Evolutionary conservation across 2,113 vertebrate species (phyloP).

Genomic region (Leiothrix lutea): DNA sequence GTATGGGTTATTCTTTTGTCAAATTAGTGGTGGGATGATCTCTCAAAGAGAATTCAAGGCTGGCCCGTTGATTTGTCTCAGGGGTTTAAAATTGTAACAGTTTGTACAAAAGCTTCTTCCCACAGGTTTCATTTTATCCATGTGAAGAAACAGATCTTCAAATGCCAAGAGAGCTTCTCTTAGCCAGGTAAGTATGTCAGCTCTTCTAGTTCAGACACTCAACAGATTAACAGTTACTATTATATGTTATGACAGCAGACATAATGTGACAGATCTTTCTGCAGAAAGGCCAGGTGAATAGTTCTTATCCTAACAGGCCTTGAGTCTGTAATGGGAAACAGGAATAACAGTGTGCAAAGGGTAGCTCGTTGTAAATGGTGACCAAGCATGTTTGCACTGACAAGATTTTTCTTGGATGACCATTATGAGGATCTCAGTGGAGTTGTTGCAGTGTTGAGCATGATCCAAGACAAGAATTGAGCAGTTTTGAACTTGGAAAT

Average conservation of each 20-base stretch:
- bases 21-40: background rate
- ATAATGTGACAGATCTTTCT: background rate
- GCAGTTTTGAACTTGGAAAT: background rate
- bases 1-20: background rate
- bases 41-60: background rate
- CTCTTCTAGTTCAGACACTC: background rate
- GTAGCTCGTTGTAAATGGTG: background rate
- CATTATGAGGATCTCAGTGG: background rate
- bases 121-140: background rate
- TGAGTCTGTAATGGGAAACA: background rate
- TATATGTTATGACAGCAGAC: background rate
- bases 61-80: background rate
- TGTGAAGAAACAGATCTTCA: background rate
- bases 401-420: background rate
- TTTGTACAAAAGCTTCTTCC: background rate
- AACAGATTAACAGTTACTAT: background rate
- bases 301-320: background rate
- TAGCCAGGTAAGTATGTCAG: background rate
- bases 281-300: background rate
- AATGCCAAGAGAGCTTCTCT: background rate
- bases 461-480: background rate
- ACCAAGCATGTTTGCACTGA: background rate
- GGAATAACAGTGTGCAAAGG: background rate
- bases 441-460: background rate
- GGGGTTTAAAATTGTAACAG: background rate